A percentile compares a stretch with the other conserved stretches of the same genome.
Evolutionary conservation across 1,140 invertebrate genomes (phyloP).

Genomic region (Drosophila aff.): DNA sequence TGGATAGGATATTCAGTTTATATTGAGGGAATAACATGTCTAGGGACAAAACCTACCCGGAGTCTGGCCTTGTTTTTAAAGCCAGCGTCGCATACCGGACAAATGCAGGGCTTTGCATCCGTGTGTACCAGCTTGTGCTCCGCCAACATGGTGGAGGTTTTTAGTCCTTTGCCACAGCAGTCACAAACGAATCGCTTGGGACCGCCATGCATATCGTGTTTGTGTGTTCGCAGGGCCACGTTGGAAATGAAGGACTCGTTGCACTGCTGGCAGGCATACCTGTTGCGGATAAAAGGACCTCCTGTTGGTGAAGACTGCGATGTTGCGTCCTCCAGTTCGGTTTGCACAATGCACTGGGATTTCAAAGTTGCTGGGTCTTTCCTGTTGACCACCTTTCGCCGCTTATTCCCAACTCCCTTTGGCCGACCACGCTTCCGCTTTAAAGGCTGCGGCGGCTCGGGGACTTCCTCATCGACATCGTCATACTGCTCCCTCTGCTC

Average conservation of each 20-base stretch:
- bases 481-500: background rate
- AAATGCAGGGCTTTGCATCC: slow-evolving; percentile 57
- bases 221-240: slow-evolving; percentile 71
- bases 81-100: slow-evolving; percentile 47
- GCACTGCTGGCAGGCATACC: slow-evolving; percentile 69
- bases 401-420: slow-evolving; percentile 1
- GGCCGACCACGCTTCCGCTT: slow-evolving; percentile 53
- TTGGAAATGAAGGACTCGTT: slow-evolving; percentile 68
- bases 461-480: background rate
- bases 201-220: slow-evolving; percentile 84
- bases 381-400: background rate
- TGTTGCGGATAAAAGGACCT: background rate
- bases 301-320: background rate
- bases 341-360: background rate
- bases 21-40: background rate
- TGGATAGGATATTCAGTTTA: background rate
- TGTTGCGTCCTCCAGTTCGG: too few species aligned
- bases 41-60: slow-evolving; percentile 11
- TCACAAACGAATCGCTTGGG: slow-evolving; percentile 85
- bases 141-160: slow-evolving; percentile 84
- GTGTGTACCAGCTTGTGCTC: slow-evolving; percentile 86
- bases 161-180: slow-evolving; percentile 85
- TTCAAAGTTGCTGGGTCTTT: background rate
- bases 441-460: background rate
- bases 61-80: slow-evolving; percentile 63